Base-by-base conservation (phyloP, 53 echinoderm and acorn worm species). In the Arbacia lixula region DNA sequence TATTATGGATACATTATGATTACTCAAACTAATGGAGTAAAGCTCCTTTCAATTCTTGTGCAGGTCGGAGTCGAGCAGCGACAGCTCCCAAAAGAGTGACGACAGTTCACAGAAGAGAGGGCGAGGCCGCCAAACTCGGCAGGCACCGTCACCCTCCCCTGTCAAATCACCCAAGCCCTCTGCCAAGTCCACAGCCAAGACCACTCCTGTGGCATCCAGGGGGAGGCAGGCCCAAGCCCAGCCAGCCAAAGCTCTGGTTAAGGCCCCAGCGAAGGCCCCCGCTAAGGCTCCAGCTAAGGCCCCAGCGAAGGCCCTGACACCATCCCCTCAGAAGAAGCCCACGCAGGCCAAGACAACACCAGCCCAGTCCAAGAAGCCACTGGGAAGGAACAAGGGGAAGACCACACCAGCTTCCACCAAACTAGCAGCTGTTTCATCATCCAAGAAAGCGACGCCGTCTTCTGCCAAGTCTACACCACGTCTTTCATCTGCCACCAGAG, bases 401-500 rank as follows among this genome's bases (percentile, higher is more conserved):
- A 86, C 63, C 63, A 52, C 22, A 29, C 83, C 28, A 42, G n/a
- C n/a, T n/a, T n/a, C 72, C 25, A 37, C 83, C 38, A 63, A 38
- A 11, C 63, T 54, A 26, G 30, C 77, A 57, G 60, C 52, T 53
- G 33, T 53, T 53, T 26, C 60, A 37, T 56, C 77, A 46, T 53
- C 68, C 9, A 87, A 87, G 49, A 87, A 81, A 20, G 55, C 83
- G 28, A 64, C 82, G 26, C 46, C 62, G 29, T 38, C 82, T 10
- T 9, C 82, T 5, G 75, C 58, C 5, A 87, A 82, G 43, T 55
- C 87, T 39, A 68, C 67, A 19, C 87, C 87, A 16, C 73, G 72
- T 56, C 87, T 80, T 67, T 52, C 58, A 67, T 66, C 80, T 43
- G n/a, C n/a, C n/a, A n/a, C n/a, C n/a, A n/a, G n/a, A n/a, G n/a